A percentile compares a stretch with the other conserved stretches of the same genome.
These are phyloP conservation scores for Cepaea nemoralis DNA, from an alignment of 1,140 invertebrate species.

Conservation along the genomic window DNA sequence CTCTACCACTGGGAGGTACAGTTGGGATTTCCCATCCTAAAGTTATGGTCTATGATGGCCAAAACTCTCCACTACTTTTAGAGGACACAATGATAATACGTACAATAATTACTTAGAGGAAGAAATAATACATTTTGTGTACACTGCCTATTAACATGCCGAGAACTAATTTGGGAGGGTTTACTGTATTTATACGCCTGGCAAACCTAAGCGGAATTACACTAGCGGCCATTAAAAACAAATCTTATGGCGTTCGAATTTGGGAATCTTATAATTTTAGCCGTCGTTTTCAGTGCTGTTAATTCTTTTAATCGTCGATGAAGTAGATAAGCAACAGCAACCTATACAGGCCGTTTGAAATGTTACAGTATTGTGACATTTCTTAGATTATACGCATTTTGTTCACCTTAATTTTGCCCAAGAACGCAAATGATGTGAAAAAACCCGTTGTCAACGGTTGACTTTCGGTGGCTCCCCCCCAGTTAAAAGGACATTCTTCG, in stretches of 20 bases:
- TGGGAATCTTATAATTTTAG: slow-evolving; percentile 35
- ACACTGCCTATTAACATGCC: too few species aligned
- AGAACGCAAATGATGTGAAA: slow-evolving; percentile 66
- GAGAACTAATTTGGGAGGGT: slow-evolving; percentile 13
- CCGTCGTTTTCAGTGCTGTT: not conserved
- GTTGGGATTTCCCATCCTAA: too few species aligned
- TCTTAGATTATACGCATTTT: slow-evolving; percentile 37
- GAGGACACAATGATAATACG: too few species aligned
- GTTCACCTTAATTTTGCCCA: slow-evolving; percentile 38
- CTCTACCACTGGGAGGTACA: too few species aligned
- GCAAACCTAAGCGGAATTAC: slow-evolving; percentile 44
- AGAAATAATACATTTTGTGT: too few species aligned
- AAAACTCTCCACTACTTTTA: too few species aligned
- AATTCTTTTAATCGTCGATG: slow-evolving; percentile 9
- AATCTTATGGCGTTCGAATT: slow-evolving; percentile 39
- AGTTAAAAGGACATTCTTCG: slow-evolving; percentile 51
- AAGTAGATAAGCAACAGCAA: slow-evolving; percentile 37
- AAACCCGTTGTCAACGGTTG: slow-evolving; percentile 43
- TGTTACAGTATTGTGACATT: slow-evolving; percentile 41
- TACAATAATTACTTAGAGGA: too few species aligned
- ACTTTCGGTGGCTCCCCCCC: slow-evolving; percentile 48
- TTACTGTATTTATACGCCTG: slow-evolving; percentile 36
- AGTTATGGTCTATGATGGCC: too few species aligned
- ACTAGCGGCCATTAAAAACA: slow-evolving; percentile 46
- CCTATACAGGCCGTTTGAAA: slow-evolving; percentile 16